A percentile compares a stretch with the other conserved stretches of the same genome.
phyloP scores from a whole-genome alignment of 2,888 invertebrate species.

The Callinectes sapidus region DNA sequence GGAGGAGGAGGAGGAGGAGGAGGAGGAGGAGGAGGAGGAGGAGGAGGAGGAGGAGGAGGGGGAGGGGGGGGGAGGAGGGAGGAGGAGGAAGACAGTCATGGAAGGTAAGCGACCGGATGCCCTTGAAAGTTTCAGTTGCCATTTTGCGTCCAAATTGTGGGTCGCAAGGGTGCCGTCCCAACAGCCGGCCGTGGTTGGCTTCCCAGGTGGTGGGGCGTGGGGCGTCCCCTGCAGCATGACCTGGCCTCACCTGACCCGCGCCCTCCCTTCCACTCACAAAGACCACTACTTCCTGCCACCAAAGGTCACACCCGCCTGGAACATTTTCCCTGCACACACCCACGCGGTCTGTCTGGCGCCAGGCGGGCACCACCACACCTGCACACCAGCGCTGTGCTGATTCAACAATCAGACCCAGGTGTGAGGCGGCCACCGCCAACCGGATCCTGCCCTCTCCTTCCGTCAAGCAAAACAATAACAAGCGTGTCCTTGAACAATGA shows the following conservation, averaged over 20 bases:
- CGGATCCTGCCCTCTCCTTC: background rate
- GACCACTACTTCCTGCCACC: background rate
- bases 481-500: conserved; percentile 57
- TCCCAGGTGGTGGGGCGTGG: background rate
- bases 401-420: background rate
- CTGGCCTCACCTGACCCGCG: background rate
- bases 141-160: conserved; percentile 39
- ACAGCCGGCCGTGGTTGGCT: background rate
- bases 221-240: conserved; percentile 27
- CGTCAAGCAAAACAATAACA: conserved; percentile 52
- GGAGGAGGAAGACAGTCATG: background rate
- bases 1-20: background rate
- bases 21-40: too few species aligned
- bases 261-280: background rate
- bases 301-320: background rate
- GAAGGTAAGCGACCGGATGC: conserved; percentile 58
- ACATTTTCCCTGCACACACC: background rate
- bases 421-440: background rate
- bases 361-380: background rate
- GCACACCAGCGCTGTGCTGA: background rate
- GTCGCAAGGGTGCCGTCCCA: background rate
- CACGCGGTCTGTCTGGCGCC: background rate
- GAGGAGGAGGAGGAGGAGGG: background rate
- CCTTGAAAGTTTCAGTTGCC: conserved; percentile 54
- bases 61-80: background rate